Base-by-base conservation (phyloP, 2,113 vertebrate genomes). In the Seriola rivoliana region DNA sequence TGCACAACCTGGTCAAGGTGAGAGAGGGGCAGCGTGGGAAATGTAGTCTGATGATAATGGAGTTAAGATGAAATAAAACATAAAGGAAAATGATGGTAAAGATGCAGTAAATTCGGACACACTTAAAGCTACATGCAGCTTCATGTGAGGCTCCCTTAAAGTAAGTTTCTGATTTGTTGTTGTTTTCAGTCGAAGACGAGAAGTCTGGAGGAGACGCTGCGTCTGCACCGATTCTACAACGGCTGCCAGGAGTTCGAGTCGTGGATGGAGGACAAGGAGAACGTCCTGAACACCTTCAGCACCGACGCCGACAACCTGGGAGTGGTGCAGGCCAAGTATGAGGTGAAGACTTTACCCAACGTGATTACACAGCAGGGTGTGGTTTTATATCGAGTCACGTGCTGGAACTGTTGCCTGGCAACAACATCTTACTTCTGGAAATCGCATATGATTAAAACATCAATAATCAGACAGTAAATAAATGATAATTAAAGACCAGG, bases 211-310 rank as follows among this genome's bases (percentile, higher is more conserved):
- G 97, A 97, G 74, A 92, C 81, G 12, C 93, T 96, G 64, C 93
- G 89, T 14, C 93, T 98, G 13, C 96, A 96, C 77, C 93, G 89
- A 0, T 98, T 97, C 93, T 94, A 90, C 70, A 94, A 91, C 83
- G 94, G 95, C 75, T 98, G 97, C 0, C 80, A 94, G 82, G 97
- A 96, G 86, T 97, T 98, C 84, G 96, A 95, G 81, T 97, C 96
- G 0, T 97, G 97, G 98, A 95, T 98, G 93, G 94, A 94, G 54
- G 95, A 97, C 80, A 97, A 97, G 87, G 96, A 96, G 40, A 95
- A 93, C 1, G 77, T 96, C 82, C 95, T 97, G 59, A 91, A 85
- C 59, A 93, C 91, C 10, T 94, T 97, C 85, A 95, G 90, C 71
- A 94, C 96, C 48, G 92, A 93, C 14, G 67, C 93, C 0, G 92